A percentile compares a stretch with the other conserved stretches of the same genome.
Conservation (phyloP, 2,113 vertebrate genomes). For the Psophia crepitans region DNA sequence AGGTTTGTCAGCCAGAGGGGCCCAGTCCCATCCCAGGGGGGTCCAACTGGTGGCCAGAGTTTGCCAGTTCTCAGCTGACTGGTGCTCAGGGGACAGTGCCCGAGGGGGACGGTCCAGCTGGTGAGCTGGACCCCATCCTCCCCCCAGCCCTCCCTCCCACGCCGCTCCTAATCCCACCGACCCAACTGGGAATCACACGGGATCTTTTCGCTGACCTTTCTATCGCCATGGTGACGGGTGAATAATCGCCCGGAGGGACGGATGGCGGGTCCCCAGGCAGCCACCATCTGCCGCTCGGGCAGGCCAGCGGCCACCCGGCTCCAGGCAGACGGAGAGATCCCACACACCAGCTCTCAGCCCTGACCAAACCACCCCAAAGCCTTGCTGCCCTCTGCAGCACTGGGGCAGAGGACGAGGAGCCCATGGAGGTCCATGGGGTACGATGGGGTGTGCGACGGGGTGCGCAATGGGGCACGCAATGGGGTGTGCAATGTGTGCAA, state of each 20-base stretch:
- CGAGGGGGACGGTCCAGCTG: neutral
- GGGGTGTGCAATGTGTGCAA: rapidly evolving
- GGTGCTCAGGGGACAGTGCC: neutral
- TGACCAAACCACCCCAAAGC: neutral
- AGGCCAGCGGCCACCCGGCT: neutral
- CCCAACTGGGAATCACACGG: neutral
- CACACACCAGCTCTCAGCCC: neutral
- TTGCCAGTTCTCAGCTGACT: neutral
- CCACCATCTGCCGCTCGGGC: slow-evolving; percentile 53
- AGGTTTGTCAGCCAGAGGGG: neutral
- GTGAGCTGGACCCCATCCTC: neutral
- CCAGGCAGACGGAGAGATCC: neutral
- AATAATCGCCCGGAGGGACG: slow-evolving; percentile 41
- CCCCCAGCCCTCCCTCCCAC: neutral
- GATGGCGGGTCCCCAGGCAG: slow-evolving; percentile 55
- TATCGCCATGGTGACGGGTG: slow-evolving; percentile 63
- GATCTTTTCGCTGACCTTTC: slow-evolving; percentile 63
- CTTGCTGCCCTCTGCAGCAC: neutral
- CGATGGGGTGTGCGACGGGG: rapidly evolving
- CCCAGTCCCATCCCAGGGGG: neutral
- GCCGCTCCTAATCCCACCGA: slow-evolving; percentile 4
- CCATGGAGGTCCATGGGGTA: rapidly evolving
- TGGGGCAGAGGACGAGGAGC: neutral
- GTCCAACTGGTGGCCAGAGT: neutral
- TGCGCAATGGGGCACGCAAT: rapidly evolving